Base-by-base conservation (phyloP, 2,113 vertebrate species). In the Cricetomys ansorgei region DNA sequence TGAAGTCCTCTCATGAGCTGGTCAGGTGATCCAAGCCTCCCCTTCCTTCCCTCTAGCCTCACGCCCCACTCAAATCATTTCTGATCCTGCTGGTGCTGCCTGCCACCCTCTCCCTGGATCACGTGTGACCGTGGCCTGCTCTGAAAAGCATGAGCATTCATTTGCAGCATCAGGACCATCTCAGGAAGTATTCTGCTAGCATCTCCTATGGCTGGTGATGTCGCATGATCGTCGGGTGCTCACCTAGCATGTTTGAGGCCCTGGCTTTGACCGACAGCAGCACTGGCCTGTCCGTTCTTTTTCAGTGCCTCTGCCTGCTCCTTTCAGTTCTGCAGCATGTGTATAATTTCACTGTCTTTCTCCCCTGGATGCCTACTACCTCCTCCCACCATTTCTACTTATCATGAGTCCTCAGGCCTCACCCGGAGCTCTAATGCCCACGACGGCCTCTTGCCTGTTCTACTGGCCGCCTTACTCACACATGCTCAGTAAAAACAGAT, bases 401-500 rank as follows among this genome's bases (percentile, higher is more conserved):
- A 37, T 6, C 0, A 0, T 21, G 15, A 9, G 53, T 87, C 53
- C 64, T 73, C 16, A 55, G 45, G 37, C 48, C 79, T 37, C 59
- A 37, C 21, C 12, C 8, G 72, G 59, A 89, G 62, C 69, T 70
- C 29, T 10, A 5, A n/a, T 48, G 83, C 23, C 65, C 29, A 29
- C 13, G 2, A 4, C 4, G 0, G 34, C 10, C 37, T 94, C 91
- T 19, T 70, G 48, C n/a, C 12, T 7, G 0, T 0, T 34, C 67
- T 27, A 16, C 0, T 67, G 59, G 55, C 83, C 77, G 86, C 29
- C 50, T 95, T 89, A 45, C 69, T 21, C n/a, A 48, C 77, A 27
- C 27, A 16, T 1, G 50, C 53, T 95, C 79, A n/a, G 31, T 73
- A 72, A 88, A 93, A 76, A 94, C 53, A 91, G 45, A 96, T 81